These are phyloP conservation scores for Liasis olivaceus DNA, from an alignment of 2,797 vertebrate species.

Conservation along the genomic window DNA sequence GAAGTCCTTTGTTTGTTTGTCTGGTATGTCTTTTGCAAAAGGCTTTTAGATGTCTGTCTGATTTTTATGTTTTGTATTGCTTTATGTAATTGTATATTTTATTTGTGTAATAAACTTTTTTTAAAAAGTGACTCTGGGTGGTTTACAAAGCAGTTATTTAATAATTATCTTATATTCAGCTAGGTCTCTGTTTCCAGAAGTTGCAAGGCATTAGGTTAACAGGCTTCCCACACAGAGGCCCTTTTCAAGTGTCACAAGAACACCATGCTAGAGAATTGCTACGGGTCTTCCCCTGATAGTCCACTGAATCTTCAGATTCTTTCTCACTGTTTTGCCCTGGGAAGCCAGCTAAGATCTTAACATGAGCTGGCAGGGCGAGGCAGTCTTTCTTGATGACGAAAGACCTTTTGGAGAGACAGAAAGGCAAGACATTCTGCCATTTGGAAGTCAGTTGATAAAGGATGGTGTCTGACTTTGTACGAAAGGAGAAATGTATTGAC, in stretches of 20 bases:
- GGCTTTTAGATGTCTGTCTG: no score
- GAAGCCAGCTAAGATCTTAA: neutral
- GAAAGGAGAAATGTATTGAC: neutral
- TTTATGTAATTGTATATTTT: no score
- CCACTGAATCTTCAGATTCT: neutral
- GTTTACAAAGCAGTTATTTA: no score
- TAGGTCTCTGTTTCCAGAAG: neutral
- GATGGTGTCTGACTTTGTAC: neutral
- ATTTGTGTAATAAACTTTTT: no score
- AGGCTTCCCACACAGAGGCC: neutral
- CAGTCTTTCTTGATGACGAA: neutral
- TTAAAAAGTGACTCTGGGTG: no score
- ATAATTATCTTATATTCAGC: neutral
- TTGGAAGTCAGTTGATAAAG: neutral
- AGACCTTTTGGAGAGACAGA: neutral
- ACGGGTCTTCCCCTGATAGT: neutral
- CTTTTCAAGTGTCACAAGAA: neutral
- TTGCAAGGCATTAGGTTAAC: neutral
- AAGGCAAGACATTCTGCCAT: neutral
- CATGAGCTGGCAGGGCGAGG: neutral
- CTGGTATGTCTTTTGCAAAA: no score
- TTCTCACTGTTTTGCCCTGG: neutral
- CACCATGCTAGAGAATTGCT: neutral
- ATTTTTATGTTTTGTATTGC: no score
- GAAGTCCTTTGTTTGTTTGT: no score